These are phyloP conservation scores for Protodeltote pygarga DNA, from an alignment of 2,888 invertebrate species.

Conservation along the genomic window DNA sequence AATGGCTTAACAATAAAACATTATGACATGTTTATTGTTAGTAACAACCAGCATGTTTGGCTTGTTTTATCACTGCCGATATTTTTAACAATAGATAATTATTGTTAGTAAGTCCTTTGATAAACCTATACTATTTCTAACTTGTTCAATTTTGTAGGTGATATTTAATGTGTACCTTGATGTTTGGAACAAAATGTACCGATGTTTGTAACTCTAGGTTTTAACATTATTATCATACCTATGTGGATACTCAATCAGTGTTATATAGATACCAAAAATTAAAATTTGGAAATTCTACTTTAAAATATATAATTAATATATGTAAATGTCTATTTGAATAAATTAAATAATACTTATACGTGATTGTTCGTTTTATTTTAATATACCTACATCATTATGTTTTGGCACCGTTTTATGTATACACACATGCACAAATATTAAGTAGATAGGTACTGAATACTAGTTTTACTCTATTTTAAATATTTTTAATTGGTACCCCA, in stretches of 20 bases:
- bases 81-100: slow-evolving; percentile 74
- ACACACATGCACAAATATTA: too few relatives aligned
- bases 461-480: too few relatives aligned
- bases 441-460: too few relatives aligned
- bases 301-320: slow-evolving; percentile 76
- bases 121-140: slow-evolving; percentile 85
- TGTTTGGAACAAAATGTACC: slow-evolving; percentile 82
- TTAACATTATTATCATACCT: slow-evolving; percentile 68
- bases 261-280: slow-evolving; percentile 81
- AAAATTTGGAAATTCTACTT: slow-evolving; percentile 83
- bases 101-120: slow-evolving; percentile 80
- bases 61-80: slow-evolving; percentile 85
- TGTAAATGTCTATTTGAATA: slow-evolving; percentile 86
- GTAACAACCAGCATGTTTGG: slow-evolving; percentile 66
- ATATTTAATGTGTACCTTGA: slow-evolving; percentile 84
- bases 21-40: slow-evolving; percentile 50
- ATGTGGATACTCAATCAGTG: slow-evolving; percentile 81
- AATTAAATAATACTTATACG: slow-evolving; percentile 80
- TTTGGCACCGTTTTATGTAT: too few relatives aligned
- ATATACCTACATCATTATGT: too few relatives aligned
- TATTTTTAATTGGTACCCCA: too few relatives aligned
- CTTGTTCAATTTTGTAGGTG: slow-evolving; percentile 86
- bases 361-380: slow-evolving; percentile 75
- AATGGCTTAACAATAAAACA: slow-evolving; percentile 37
- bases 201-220: slow-evolving; percentile 77